phyloP scores from a whole-genome alignment of 2,797 vertebrate genomes.

The Trematomus bernacchii region DNA sequence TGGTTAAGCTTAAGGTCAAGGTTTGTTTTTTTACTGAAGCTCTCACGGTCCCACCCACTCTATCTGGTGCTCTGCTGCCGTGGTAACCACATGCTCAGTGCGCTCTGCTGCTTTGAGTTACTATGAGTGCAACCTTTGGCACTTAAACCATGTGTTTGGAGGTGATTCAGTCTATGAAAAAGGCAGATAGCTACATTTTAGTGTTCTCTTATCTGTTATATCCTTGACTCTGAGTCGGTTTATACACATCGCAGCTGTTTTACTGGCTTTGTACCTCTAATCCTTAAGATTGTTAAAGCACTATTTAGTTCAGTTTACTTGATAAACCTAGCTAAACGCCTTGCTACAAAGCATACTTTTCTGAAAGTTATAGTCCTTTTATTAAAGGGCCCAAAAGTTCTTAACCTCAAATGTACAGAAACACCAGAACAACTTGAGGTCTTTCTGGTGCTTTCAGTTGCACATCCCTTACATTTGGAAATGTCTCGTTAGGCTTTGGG shows the following conservation, averaged over 20 bases:
- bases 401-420: background rate
- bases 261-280: background rate
- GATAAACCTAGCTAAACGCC: background rate
- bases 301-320: background rate
- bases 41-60: constrained; percentile 25
- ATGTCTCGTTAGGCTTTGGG: background rate
- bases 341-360: background rate
- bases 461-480: background rate
- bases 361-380: background rate
- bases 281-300: background rate
- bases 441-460: background rate
- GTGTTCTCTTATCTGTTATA: background rate
- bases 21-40: constrained; percentile 31
- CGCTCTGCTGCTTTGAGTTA: constrained; percentile 7
- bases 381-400: too few species aligned
- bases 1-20: constrained; percentile 29
- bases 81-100: constrained; percentile 53
- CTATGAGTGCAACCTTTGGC: constrained; percentile 38
- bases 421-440: background rate
- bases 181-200: constrained; percentile 11
- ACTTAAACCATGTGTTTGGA: constrained; percentile 17
- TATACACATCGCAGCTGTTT: background rate
- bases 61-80: constrained; percentile 40
- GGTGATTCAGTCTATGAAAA: constrained; percentile 29
- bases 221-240: background rate